phyloP scores from a whole-genome alignment of 2,797 vertebrate species.

The Clarias platycephalus region DNA sequence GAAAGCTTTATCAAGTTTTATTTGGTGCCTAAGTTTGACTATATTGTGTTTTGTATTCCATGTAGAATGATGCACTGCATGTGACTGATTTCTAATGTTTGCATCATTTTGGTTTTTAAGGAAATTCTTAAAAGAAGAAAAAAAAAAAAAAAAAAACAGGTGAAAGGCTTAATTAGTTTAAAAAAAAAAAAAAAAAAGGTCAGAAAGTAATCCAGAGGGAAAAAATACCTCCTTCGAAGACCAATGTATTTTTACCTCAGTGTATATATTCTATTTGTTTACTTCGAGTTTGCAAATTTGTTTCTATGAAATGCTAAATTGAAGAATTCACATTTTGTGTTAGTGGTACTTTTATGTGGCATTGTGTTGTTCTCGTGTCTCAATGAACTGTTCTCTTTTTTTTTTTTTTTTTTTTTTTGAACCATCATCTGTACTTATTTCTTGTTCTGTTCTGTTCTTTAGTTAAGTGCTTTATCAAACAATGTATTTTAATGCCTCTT shows the following conservation, averaged over 20 bases:
- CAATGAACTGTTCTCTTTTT: constrained; percentile 65
- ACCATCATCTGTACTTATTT: constrained; percentile 74
- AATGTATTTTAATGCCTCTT: constrained; percentile 62
- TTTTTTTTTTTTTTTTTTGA: constrained; percentile 50
- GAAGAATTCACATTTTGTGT: constrained; percentile 70
- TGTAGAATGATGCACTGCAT: constrained; percentile 70
- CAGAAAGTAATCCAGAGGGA: constrained; percentile 67
- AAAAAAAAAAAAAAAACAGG: constrained; percentile 48
- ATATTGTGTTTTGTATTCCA: constrained; percentile 62
- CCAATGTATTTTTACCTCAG: constrained; percentile 99
- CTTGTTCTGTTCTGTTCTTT: constrained; percentile 70
- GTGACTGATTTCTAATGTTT: constrained; percentile 69
- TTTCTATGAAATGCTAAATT: constrained; percentile 81
- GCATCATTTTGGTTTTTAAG: constrained; percentile 68
- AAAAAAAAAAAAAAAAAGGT: constrained; percentile 67
- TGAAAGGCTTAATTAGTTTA: constrained; percentile 61
- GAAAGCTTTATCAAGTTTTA: constrained; percentile 75
- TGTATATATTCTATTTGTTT: constrained; percentile 87
- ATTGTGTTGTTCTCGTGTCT: constrained; percentile 74
- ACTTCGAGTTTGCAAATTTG: constrained; percentile 81
- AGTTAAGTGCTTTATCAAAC: constrained; percentile 77
- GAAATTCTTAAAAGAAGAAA: constrained; percentile 62
- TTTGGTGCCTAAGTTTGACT: constrained; percentile 73
- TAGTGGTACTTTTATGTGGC: constrained; percentile 68
- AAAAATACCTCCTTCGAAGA: constrained; percentile 90